Evolutionary conservation across 2,113 vertebrate genomes (phyloP), one percentile per base, ranked within the genome.

Genomic region (Coracopsis vasa): DNA sequence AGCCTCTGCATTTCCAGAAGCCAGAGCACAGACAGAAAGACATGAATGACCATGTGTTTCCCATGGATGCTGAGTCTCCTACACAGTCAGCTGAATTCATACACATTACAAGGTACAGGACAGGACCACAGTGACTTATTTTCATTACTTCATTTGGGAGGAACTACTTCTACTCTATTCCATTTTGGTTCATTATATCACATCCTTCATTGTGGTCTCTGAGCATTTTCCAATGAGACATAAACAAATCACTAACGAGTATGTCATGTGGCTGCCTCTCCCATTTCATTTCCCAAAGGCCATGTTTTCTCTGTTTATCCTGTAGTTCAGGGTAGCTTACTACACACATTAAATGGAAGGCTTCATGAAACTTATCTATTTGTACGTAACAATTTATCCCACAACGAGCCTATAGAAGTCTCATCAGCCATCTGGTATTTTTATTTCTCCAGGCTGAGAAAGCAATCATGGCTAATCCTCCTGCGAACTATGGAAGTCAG

Each of bases 391-490:
- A 88, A 90, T 92, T 95, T 71, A 91, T 96, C 91, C 90, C 91
- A 95, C 92, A 97, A 95, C 0, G 64, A 95, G 85, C 74, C 90
- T 78, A 91, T 70, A 94, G 94, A 95, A 93, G 94, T 94, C 93
- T 97, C 92, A 96, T 97, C 86, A 94, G 92, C 94, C 95, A 96
- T 96, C 95, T 97, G 95, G 94, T 84, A 94, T 97, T 97, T 97
- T 95, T 97, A 97, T 97, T 97, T 97, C 97, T 97, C 94, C 93
- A 93, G 90, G 94, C 96, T 97, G 96, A 97, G 94, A 97, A 97
- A 97, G 90, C 70, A 97, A 97, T 97, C 96, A 96, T 54, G 67
- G 74, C 27, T 92, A 97, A 97, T 95, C 93, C 97, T 97, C 94
- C 95, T 94, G 97, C 29, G 93, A 97, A 96, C 96, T 86, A 92